Evolutionary conservation across 2,797 vertebrate genomes (phyloP), one percentile per base, ranked within the genome.

Genomic region (Antrozous pallidus): DNA sequence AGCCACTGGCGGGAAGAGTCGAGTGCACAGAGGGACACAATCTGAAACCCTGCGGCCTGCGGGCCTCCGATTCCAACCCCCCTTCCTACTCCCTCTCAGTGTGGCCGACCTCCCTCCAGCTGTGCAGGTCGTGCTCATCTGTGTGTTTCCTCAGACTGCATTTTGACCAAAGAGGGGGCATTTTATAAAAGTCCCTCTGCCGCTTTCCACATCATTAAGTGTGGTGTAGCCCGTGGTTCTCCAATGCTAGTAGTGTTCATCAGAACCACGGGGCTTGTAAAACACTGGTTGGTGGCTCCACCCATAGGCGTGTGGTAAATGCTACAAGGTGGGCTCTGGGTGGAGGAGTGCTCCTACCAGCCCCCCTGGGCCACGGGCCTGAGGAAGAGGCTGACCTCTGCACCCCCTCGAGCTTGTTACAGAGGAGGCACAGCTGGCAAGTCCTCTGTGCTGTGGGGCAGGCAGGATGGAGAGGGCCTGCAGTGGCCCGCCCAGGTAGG

Each of bases 11-110:
- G 20, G 31, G 18, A 45, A 24, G 70, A 36, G 4, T 24, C 6
- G 0, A 5, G 4, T 11, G 38, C 54, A 12, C 67, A 73, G 75
- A 45, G 18, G 47, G 45, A 47, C 40, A 71, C 24, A 14, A 13
- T 45, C 16, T 10, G 3, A n/a, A 51, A 8, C 5, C 12, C 18
- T 63, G 40, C 3, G 0, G 26, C 5, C 33, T 47, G 75, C 24
- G 0, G 31, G 42, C 67, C 8, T 2, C 5, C 1, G 2, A 0
- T 16, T 31, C 22, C 12, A 14, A 5, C 17, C 65, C 65, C 10
- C 24, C 38, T 24, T 6, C 54, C 20, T 75, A 47, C 58, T 56
- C 2, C 38, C 69, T 78, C 31, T 42, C 31, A 63, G 54, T 17
- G 36, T 67, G 47, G 14, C 47, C 7, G 8, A 28, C 8, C 56